Base-by-base conservation (phyloP, 64 coral and sea anemone species). In the Actinia equina region DNA sequence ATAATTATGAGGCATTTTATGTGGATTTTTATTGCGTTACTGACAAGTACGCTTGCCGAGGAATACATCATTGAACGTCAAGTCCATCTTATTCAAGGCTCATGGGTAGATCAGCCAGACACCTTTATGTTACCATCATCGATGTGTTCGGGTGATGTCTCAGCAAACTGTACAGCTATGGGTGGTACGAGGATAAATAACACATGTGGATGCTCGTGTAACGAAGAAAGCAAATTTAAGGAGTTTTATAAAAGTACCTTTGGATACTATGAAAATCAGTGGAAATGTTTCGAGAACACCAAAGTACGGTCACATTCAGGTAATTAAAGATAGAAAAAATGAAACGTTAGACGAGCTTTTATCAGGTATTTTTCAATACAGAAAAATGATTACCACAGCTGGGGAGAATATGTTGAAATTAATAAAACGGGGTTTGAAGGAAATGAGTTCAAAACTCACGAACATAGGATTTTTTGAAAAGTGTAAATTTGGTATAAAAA, bases 171-270 rank as follows among this genome's bases (percentile, higher is more conserved):
- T 15, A 37, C n/a, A 0, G 25, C 12, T 30, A 74, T 74, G 69
- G 69, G 69, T 74, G 69, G 69, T 15, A 74, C 27, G 26, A 74
- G 69, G 25, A 74, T 74, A 13, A 15, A 65, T 4, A 65, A 5
- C 15, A 74, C 0, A 11, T 74, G 69, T 74, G 26, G 23, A 74
- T 74, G 69, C 12, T n/a, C 6, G 69, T 74, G 69, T 74, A 41
- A 26, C 25, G 10, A 65, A 7, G 7, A 18, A 30, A 74, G 14
- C 69, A 12, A 74, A 41, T 30, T 30, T 25, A 41, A 9, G 20
- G 62, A 65, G 41, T 74, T 74, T 30, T 74, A 74, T 10, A 30
- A 74, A 74, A 74, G 69, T 74, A 74, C 69, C 7, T 74, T 74
- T 74, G 69, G 69, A 30, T 74, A 41, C 69, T 74, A 74, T 25